Evolutionary conservation across 2,888 invertebrate genomes (phyloP).

Genomic region (Anagyrus pseudococci): DNA sequence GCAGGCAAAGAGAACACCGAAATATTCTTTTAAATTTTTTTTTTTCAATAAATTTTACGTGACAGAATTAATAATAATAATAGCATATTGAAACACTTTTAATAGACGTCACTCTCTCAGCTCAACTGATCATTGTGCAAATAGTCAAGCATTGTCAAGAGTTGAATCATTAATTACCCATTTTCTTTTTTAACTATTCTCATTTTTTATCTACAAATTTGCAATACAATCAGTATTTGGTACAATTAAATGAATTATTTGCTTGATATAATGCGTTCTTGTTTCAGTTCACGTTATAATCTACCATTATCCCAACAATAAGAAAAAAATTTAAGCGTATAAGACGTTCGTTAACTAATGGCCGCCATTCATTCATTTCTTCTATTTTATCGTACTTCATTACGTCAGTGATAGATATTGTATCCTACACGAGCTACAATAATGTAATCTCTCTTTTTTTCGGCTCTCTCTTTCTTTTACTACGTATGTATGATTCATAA

Average conservation of each 20-base stretch:
- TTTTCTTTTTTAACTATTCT: constrained; percentile 26
- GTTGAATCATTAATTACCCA: constrained; percentile 22
- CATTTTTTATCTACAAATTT: constrained; percentile 43
- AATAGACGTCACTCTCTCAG: constrained; percentile 34
- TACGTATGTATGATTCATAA: constrained; percentile 14
- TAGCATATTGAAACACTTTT: constrained; percentile 33
- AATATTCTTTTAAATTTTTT: constrained; percentile 18
- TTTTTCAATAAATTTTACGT: constrained; percentile 32
- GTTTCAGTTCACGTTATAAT: constrained; percentile 20
- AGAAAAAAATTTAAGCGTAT: constrained; percentile 37
- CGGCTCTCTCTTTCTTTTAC: constrained; percentile 9
- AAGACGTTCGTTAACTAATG: constrained; percentile 31
- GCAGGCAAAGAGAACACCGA: constrained; percentile 31
- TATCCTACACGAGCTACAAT: constrained; percentile 29
- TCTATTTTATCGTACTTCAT: not conserved
- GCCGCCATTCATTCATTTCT: constrained; percentile 12
- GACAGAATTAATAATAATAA: constrained; percentile 34
- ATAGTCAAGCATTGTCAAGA: constrained; percentile 33
- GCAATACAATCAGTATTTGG: constrained; percentile 41
- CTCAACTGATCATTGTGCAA: constrained; percentile 24
- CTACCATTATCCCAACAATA: constrained; percentile 33
- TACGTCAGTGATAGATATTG: constrained; percentile 25
- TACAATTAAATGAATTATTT: constrained; percentile 35
- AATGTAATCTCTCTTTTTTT: constrained; percentile 16
- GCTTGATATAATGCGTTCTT: constrained; percentile 7